Evolutionary conservation across 2,888 invertebrate genomes (phyloP).

Genomic region (Noctua comes): DNA sequence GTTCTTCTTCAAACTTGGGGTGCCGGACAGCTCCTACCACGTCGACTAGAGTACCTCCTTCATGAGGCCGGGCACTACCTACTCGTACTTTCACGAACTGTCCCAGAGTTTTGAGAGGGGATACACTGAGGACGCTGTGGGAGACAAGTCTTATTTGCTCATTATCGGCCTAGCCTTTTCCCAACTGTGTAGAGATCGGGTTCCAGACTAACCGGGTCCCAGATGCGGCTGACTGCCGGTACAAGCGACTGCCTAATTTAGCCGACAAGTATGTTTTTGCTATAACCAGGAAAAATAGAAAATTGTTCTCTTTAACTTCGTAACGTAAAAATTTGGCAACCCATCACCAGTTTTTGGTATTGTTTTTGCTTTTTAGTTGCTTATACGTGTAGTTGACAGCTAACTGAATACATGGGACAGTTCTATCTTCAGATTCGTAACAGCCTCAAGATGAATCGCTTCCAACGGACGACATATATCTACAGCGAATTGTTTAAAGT

Average conservation of each 20-base stretch:
- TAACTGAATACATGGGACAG: background rate
- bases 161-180: too few relatives aligned
- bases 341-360: background rate
- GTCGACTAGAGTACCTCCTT: conserved; percentile 81
- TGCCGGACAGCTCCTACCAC: conserved; percentile 85
- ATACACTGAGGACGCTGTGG: conserved; percentile 84
- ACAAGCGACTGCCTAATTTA: background rate
- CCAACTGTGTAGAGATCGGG: too few relatives aligned
- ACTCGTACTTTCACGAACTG: conserved; percentile 85
- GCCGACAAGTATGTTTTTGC: too few relatives aligned
- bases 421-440: background rate
- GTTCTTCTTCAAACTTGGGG: conserved; percentile 88
- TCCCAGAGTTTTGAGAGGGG: conserved; percentile 80
- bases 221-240: background rate
- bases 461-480: too few relatives aligned
- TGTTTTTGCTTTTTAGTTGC: too few relatives aligned
- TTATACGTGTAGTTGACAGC: background rate
- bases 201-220: too few relatives aligned
- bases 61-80: conserved; percentile 80
- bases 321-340: background rate
- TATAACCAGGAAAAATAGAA: too few relatives aligned
- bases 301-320: background rate
- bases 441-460: background rate
- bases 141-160: too few relatives aligned
- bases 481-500: background rate